These are phyloP conservation scores for Podarcis raffonei DNA, from an alignment of 2,113 vertebrate genomes.

Conservation along the genomic window DNA sequence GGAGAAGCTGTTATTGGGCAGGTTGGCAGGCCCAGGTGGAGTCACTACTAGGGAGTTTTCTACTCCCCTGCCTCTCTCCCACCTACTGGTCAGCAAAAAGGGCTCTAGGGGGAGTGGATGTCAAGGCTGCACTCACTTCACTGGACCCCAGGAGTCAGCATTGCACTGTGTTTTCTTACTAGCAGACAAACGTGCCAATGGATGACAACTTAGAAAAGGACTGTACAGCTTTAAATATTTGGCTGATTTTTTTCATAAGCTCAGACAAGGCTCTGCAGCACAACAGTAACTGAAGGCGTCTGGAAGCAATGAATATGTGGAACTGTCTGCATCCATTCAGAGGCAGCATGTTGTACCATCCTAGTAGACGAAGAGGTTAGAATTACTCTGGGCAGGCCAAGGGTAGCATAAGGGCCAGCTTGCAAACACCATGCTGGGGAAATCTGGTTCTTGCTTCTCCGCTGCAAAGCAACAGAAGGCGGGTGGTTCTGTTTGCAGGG, in stretches of 20 bases:
- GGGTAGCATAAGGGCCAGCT: not conserved
- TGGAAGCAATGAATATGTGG: not conserved
- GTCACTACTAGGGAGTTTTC: not conserved
- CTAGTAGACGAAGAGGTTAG: not conserved
- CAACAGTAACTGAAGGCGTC: not conserved
- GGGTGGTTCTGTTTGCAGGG: not conserved
- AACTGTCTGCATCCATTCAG: not conserved
- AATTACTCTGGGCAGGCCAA: not conserved
- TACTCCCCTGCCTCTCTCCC: no score
- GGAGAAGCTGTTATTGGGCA: not conserved
- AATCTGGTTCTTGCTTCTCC: not conserved
- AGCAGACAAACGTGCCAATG: not conserved
- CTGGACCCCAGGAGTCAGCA: not conserved
- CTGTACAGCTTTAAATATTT: not conserved
- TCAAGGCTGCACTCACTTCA: no score
- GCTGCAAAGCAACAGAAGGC: not conserved
- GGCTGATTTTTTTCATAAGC: not conserved
- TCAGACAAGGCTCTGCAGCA: not conserved
- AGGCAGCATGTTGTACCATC: not conserved
- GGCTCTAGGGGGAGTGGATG: not conserved
- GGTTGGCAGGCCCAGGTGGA: not conserved
- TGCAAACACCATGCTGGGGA: not conserved
- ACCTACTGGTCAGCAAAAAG: not conserved
- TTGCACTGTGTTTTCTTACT: not conserved
- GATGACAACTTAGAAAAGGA: not conserved